These are phyloP conservation scores for Panagrolaimus sp. DNA, from an alignment of 1,140 invertebrate genomes.

Conservation along the genomic window DNA sequence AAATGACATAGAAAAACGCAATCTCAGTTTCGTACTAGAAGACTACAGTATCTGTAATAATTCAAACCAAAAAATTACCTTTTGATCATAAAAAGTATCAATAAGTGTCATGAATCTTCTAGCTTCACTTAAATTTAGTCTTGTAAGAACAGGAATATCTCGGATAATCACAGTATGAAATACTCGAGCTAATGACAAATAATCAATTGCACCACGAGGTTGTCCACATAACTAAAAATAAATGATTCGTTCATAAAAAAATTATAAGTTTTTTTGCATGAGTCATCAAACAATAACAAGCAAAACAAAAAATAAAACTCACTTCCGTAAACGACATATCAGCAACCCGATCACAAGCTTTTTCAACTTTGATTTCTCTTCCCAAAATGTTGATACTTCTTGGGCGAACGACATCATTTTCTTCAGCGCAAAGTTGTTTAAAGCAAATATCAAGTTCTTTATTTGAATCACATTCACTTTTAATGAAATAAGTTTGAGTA, in stretches of 20 bases:
- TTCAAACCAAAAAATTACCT: slow-evolving; percentile 66
- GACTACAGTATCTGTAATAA: no score
- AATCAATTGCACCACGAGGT: slow-evolving; percentile 87
- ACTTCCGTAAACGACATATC: slow-evolving; percentile 74
- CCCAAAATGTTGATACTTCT: slow-evolving; percentile 78
- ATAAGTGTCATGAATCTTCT: slow-evolving; percentile 92
- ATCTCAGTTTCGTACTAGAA: no score
- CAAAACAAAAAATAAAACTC: no score
- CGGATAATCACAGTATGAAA: slow-evolving; percentile 91
- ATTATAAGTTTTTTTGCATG: no score
- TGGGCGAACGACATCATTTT: slow-evolving; percentile 79
- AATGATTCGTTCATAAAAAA: no score
- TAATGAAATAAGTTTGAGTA: slow-evolving; percentile 35
- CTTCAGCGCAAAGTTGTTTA: slow-evolving; percentile 78
- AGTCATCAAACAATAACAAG: no score
- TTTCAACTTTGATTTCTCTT: slow-evolving; percentile 78
- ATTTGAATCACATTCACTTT: slow-evolving; percentile 66
- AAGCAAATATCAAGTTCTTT: slow-evolving; percentile 74
- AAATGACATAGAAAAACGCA: no score
- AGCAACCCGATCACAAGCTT: slow-evolving; percentile 82
- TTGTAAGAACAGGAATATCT: slow-evolving; percentile 77
- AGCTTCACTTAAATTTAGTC: slow-evolving; percentile 71
- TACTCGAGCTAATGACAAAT: slow-evolving; percentile 78
- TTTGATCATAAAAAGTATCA: slow-evolving; percentile 92
- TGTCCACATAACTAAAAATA: slow-evolving; percentile 62